Conservation (phyloP, 2,888 invertebrate species). For the Tetanocera ferruginea region DNA sequence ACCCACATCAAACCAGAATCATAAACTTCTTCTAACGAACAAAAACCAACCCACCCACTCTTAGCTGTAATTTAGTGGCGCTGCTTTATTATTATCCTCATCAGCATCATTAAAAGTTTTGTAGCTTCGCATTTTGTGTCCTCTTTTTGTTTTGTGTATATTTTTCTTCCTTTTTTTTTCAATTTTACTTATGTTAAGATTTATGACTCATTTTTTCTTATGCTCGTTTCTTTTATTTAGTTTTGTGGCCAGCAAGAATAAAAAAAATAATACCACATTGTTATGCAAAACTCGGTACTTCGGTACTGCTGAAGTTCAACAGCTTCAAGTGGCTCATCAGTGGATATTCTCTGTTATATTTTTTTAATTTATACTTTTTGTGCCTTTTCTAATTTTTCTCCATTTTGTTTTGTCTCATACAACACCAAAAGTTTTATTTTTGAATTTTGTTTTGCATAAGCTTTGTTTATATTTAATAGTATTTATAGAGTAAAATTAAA, state of each 20-base stretch:
- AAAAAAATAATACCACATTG: no score
- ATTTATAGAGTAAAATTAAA: no score
- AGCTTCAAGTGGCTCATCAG: no score
- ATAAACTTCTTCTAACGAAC: no score
- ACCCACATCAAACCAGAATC: no score
- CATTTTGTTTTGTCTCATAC: background rate
- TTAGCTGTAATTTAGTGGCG: constrained; percentile 58
- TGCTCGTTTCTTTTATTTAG: background rate
- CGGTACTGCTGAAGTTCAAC: background rate
- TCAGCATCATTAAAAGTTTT: constrained; percentile 62
- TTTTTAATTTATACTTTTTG: background rate
- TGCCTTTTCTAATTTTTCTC: background rate
- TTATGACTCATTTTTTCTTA: background rate
- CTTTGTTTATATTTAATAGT: no score
- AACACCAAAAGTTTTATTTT: no score
- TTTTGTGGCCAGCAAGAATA: background rate
- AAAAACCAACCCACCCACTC: no score
- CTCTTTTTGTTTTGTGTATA: background rate
- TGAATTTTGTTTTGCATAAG: no score
- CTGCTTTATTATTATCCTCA: constrained; percentile 62
- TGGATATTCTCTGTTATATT: no score
- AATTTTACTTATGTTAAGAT: background rate
- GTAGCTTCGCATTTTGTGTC: background rate
- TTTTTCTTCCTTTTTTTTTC: background rate
- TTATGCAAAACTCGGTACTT: background rate